Evolutionary conservation across 2,888 invertebrate species (phyloP), one percentile per base, ranked within the genome.

Genomic region (Mallateleia sp.): DNA sequence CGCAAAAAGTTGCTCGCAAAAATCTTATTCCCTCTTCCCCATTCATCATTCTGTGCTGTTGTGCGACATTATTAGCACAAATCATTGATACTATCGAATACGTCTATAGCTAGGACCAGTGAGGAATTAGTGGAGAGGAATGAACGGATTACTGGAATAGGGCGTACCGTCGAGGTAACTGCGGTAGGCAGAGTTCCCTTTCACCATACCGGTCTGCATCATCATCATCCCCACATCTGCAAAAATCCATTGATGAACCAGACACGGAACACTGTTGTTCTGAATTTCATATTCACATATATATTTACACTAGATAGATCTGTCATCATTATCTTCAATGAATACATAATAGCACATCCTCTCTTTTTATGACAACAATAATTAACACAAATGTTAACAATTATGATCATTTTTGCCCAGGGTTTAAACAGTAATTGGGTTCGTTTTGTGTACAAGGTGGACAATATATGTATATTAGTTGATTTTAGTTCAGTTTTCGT

Each of bases 201-300:
- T 98, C 97, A 98, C 98, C 98, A 98, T 98, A 96, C 98, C 98
- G 96, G 98, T 97, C 97, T 98, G 98, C 98, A 98, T 98, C 98
- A 98, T 98, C 97, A 98, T 98, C 98, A 98, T 98, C 96, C 98
- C 98, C 96, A 98, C 98, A 98, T 98, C 98, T 98, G 98, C 95
- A 97, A 97, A 97, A 97, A 97, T 94, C 88, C 90, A 93, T 89
- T 91, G 89, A 87, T 93, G 90, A 91, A 88, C 92, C 91, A 90
- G 71, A 88, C 80, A 77, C 85, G 71, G 77, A 81, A 75, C 79
- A 72, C 32, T 69, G n/a, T 47, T 45, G 32, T 28, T 42, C n/a
- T 32, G 15, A 52, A 47, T n/a, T 58, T 64, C 56, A 45, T 67
- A 62, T 52, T 67, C 24, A 66, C 38, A n/a, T n/a, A 67, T 42